Evolutionary conservation across 2,888 invertebrate genomes (phyloP).

Genomic region (Epistrophe eligans): DNA sequence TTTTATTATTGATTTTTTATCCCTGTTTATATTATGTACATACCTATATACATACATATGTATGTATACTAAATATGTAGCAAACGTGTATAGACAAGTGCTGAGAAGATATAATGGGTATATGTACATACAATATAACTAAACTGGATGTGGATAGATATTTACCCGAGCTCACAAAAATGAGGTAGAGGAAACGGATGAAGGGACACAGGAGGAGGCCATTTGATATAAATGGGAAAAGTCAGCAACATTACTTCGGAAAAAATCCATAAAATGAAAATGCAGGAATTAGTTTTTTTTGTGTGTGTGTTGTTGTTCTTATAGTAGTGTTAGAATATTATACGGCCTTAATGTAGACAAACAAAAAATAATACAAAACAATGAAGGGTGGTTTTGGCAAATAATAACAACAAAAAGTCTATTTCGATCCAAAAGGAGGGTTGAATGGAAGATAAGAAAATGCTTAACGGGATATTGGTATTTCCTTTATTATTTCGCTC

Average conservation of each 20-base stretch:
- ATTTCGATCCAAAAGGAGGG: slow-evolving; percentile 59
- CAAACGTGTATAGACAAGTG: slow-evolving; percentile 45
- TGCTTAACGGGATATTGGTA: slow-evolving; percentile 69
- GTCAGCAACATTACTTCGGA: slow-evolving; percentile 72
- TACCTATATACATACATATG: neutral
- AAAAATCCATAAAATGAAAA: slow-evolving; percentile 73
- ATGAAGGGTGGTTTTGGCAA: slow-evolving; percentile 58
- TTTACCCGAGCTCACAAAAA: slow-evolving; percentile 42
- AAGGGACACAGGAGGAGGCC: slow-evolving; percentile 37
- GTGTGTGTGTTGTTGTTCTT: neutral
- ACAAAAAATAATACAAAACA: slow-evolving; percentile 14
- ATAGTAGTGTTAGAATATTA: slow-evolving; percentile 23
- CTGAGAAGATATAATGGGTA: slow-evolving; percentile 61
- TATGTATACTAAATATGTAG: slow-evolving; percentile 2
- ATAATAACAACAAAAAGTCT: slow-evolving; percentile 60
- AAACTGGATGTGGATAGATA: slow-evolving; percentile 36
- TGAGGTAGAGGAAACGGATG: slow-evolving; percentile 24
- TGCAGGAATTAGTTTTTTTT: slow-evolving; percentile 55
- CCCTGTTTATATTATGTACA: slow-evolving; percentile 30
- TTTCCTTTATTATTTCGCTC: slow-evolving; percentile 57
- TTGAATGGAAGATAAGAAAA: slow-evolving; percentile 72
- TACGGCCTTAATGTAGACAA: slow-evolving; percentile 29
- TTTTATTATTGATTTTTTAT: slow-evolving; percentile 69
- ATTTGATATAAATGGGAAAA: slow-evolving; percentile 71
- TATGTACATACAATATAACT: slow-evolving; percentile 1